These are phyloP conservation scores for Metellina segmentata DNA, from an alignment of 2,888 invertebrate species.

Conservation along the genomic window DNA sequence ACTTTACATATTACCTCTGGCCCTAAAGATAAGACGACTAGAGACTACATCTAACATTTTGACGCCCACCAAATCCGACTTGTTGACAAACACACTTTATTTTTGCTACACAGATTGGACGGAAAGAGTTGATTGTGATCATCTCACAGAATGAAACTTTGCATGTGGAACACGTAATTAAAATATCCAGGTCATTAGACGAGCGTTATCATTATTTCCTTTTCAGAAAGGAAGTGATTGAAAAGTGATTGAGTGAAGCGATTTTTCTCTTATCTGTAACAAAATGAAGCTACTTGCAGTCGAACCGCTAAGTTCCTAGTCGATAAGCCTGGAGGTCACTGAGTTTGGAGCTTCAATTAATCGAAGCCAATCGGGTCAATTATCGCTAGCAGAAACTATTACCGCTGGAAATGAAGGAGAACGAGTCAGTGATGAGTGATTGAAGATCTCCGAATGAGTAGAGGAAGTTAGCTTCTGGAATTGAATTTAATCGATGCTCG, in stretches of 20 bases:
- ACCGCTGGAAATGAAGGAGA: neutral
- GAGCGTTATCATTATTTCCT: neutral
- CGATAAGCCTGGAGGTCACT: neutral
- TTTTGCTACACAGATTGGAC: no score
- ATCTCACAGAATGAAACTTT: neutral
- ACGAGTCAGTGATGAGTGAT: neutral
- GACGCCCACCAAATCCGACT: no score
- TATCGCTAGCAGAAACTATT: neutral
- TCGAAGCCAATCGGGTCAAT: neutral
- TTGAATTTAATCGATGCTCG: neutral
- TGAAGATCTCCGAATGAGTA: neutral
- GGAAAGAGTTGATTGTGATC: no score
- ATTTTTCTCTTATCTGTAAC: neutral
- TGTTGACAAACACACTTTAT: no score
- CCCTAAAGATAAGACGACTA: no score
- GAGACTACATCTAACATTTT: no score
- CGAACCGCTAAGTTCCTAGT: no score
- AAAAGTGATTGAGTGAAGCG: neutral
- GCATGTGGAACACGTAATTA: constrained; percentile 8
- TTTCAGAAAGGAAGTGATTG: neutral
- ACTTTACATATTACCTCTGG: no score
- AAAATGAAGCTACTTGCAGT: no score
- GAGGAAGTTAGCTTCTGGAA: neutral
- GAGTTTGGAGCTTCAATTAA: neutral
- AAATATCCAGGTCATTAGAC: constrained; percentile 12